Evolutionary conservation across 2,797 vertebrate genomes (phyloP), one percentile per base, ranked within the genome.

Genomic region (Molossus molossus): DNA sequence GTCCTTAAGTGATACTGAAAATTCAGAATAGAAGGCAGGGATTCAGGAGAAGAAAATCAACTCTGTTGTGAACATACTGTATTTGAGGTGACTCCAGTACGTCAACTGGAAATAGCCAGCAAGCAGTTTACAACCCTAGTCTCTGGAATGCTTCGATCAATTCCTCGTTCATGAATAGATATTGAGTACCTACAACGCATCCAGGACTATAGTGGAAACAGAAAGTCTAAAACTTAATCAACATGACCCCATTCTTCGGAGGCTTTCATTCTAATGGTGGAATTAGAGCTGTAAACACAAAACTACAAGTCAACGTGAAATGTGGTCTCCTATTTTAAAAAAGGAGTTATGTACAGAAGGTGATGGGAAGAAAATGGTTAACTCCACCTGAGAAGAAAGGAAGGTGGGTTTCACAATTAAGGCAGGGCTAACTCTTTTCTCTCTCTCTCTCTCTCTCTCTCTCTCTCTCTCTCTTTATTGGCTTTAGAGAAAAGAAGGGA

Each of bases 31-130:
- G 48, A 72, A 65, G 23, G 4, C 14, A 91, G 23, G 0, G 65
- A 80, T 83, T 77, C 29, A 80, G 57, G 12, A 72, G 58, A 91
- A 91, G 57, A 37, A 91, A 87, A 50, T n/a, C 3, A 27, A 91
- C 50, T 64, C 29, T 37, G 13, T 57, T 87, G 73, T 75, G 48
- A 58, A 29, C 7, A 25, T 86, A 48, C 58, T 82, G n/a, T 84
- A 72, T 69, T 62, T 86, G 29, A 48, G 48, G 10, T 73, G 33
- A 79, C 40, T 64, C 21, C 37, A 58, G 7, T 18, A 57, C 29
- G 57, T 58, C 15, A 90, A 25, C 55, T 33, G 12, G 55, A 90
- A 76, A 45, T 55, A 85, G 20, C 10, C 3, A 21, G 20, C 29
- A 92, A 92, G 27, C 15, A 90, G 29, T 27, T 70, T 64, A 45